phyloP scores from a whole-genome alignment of 2,797 vertebrate species.

The Galago senegalensis region DNA sequence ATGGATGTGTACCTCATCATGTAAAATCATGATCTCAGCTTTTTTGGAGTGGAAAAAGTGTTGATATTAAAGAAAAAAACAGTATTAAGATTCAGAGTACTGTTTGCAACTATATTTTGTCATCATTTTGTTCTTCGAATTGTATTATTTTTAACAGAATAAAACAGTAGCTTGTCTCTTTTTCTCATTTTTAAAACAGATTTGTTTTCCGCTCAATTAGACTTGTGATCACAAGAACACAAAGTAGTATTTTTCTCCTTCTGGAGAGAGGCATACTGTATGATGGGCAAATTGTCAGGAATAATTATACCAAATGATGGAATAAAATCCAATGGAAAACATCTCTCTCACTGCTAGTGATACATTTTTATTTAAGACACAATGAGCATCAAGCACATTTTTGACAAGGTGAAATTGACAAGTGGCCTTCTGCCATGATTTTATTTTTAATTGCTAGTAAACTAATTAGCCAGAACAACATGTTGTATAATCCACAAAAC shows the following conservation, averaged over 20 bases:
- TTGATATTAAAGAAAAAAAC: constrained; percentile 57
- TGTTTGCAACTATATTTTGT: constrained; percentile 75
- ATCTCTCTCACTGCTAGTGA: constrained; percentile 85
- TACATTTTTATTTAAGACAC: constrained; percentile 88
- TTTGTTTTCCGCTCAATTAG: constrained; percentile 91
- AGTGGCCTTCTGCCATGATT: constrained; percentile 87
- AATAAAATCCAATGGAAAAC: constrained; percentile 77
- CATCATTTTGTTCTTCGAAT: constrained; percentile 79
- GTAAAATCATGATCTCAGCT: constrained; percentile 45
- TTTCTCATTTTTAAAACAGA: constrained; percentile 87
- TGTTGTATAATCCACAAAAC: constrained; percentile 82
- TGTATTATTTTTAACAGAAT: constrained; percentile 85
- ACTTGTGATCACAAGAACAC: constrained; percentile 91
- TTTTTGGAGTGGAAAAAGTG: constrained; percentile 58
- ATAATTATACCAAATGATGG: constrained; percentile 90
- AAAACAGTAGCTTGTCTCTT: constrained; percentile 83
- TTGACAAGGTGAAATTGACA: constrained; percentile 89
- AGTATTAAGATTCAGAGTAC: constrained; percentile 71
- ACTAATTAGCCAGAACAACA: constrained; percentile 88
- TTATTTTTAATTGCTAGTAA: constrained; percentile 90
- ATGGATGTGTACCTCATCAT: constrained; percentile 47
- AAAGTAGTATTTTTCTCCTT: constrained; percentile 90
- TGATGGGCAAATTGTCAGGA: constrained; percentile 92
- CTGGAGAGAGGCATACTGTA: constrained; percentile 88
- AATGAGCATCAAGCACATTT: constrained; percentile 80